Conservation (phyloP, 2,797 vertebrate species). For the Silurus aristotelis region DNA sequence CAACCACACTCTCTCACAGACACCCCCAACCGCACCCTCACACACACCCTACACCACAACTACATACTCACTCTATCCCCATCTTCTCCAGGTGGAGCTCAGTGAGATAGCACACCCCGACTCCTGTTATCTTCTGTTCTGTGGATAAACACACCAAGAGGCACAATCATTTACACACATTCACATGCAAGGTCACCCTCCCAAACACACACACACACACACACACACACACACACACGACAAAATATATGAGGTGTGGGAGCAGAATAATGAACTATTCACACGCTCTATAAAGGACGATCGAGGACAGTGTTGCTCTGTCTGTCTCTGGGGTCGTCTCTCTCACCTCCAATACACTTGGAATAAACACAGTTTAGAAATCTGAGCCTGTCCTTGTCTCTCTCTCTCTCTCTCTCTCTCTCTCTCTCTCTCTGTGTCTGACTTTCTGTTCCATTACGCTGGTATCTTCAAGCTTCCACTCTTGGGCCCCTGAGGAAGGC, state of each 20-base stretch:
- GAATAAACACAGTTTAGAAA: too few relatives aligned
- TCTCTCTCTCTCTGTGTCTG: too few relatives aligned
- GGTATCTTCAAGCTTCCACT: too few relatives aligned
- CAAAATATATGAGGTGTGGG: not conserved
- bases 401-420: too few relatives aligned
- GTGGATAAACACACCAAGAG: constrained; percentile 23
- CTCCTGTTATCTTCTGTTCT: constrained; percentile 69
- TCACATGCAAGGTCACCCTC: not conserved
- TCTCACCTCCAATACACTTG: too few relatives aligned
- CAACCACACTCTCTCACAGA: not conserved
- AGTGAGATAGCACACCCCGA: constrained; percentile 58
- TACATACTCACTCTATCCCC: constrained; percentile 67
- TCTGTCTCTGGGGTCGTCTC: too few relatives aligned
- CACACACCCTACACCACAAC: not conserved
- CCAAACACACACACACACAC: too few relatives aligned
- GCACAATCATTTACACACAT: not conserved
- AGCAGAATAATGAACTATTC: not conserved
- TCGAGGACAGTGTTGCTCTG: too few relatives aligned
- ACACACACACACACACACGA: not conserved
- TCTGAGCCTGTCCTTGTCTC: too few relatives aligned
- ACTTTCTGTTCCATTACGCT: too few relatives aligned
- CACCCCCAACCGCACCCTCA: not conserved
- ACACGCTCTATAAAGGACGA: not conserved
- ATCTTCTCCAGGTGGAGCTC: constrained; percentile 68
- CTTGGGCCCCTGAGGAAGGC: too few relatives aligned